phyloP scores from a whole-genome alignment of 2,113 vertebrate genomes.

The Brachyistius frenatus region DNA sequence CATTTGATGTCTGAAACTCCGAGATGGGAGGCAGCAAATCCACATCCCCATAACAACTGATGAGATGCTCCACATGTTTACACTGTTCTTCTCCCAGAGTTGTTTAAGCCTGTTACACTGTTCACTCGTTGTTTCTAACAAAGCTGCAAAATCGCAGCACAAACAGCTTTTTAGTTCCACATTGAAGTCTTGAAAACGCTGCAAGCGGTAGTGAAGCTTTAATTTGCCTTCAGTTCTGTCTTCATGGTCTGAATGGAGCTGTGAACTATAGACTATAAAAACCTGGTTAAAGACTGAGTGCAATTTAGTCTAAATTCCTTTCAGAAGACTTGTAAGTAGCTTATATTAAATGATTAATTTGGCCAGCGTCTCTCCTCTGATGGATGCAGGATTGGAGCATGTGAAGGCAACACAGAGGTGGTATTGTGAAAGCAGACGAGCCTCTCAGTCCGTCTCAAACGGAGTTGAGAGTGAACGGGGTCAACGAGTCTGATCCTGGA shows the following conservation, averaged over 20 bases:
- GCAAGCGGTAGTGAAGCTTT: background rate
- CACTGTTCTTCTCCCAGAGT: background rate
- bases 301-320: constrained; percentile 33
- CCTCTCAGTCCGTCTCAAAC: background rate
- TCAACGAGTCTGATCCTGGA: background rate
- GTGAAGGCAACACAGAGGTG: constrained; percentile 22
- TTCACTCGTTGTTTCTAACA: background rate
- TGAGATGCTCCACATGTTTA: too few species aligned
- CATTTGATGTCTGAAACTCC: too few species aligned
- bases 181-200: background rate
- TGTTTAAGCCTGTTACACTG: background rate
- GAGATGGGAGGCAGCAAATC: too few species aligned
- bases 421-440: constrained; percentile 5
- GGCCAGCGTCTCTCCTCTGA: constrained; percentile 17
- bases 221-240: background rate
- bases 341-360: constrained; percentile 58
- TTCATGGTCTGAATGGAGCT: background rate
- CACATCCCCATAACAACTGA: too few species aligned
- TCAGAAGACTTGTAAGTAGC: constrained; percentile 48
- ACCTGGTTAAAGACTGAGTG: background rate
- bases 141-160: background rate
- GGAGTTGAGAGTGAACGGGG: background rate
- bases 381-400: constrained; percentile 17
- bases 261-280: background rate
- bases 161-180: background rate